These are phyloP conservation scores for Chondrilla cf. caribensis DNA, from an alignment of 37 sponge, comb jelly and placozoan species.

Conservation along the genomic window DNA sequence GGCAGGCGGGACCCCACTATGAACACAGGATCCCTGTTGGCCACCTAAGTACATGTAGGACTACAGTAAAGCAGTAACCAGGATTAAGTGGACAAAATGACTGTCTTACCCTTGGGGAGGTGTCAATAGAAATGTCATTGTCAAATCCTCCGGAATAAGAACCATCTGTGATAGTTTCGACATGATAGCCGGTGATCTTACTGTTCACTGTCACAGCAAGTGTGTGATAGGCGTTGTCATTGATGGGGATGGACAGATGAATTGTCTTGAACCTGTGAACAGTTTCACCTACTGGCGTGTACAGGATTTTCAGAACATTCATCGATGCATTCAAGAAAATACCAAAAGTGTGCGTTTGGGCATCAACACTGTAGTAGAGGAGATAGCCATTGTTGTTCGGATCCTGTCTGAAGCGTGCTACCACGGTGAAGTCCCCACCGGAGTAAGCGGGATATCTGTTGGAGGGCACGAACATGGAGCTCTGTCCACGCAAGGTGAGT, in stretches of 20 bases:
- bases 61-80: not conserved
- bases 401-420: slow-evolving; percentile 52
- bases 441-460: slow-evolving; percentile 39
- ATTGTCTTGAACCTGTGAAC: too few species aligned
- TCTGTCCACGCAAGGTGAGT: slow-evolving; percentile 30
- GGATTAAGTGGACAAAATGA: not conserved
- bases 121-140: not conserved
- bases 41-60: not conserved
- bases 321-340: slow-evolving; percentile 35
- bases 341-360: slow-evolving; percentile 40
- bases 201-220: slow-evolving; percentile 6
- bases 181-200: not conserved
- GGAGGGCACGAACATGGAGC: slow-evolving; percentile 34
- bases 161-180: not conserved
- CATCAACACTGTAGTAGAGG: slow-evolving; percentile 56
- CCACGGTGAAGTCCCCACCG: slow-evolving; percentile 30
- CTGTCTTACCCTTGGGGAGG: too few species aligned
- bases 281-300: not conserved
- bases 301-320: not conserved
- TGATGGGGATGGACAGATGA: not conserved
- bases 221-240: slow-evolving; percentile 15
- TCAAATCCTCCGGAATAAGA: not conserved
- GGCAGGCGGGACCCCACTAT: slow-evolving; percentile 58
- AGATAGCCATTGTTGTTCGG: slow-evolving; percentile 55
- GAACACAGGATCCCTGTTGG: not conserved